These are phyloP conservation scores for Pelochelys cantorii DNA, from an alignment of 2,797 vertebrate genomes.

Conservation along the genomic window DNA sequence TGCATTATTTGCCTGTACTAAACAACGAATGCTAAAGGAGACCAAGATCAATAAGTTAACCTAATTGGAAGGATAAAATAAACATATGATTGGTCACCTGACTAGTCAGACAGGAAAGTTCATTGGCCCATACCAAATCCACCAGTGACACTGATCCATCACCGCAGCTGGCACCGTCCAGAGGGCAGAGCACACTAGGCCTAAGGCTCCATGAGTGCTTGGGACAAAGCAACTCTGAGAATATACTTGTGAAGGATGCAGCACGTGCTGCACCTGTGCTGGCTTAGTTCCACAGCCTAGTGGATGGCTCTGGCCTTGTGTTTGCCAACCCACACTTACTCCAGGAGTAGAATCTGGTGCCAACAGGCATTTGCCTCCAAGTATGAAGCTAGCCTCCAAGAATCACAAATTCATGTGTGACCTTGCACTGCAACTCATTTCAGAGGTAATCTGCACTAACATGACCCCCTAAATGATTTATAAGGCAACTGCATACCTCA, in stretches of 20 bases:
- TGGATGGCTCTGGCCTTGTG: slow-evolving; percentile 22
- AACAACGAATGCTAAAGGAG: background rate
- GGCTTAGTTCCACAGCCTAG: background rate
- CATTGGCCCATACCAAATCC: background rate
- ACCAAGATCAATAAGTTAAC: background rate
- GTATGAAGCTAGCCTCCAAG: background rate
- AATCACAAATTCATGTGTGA: background rate
- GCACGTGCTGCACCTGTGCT: background rate
- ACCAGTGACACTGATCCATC: background rate
- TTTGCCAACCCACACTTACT: background rate
- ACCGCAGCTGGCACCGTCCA: background rate
- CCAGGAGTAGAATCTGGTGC: background rate
- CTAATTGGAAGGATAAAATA: background rate
- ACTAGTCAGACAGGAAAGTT: slow-evolving; percentile 1
- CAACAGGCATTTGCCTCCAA: background rate
- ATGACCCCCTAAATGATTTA: background rate
- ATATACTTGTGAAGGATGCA: background rate
- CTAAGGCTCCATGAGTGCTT: background rate
- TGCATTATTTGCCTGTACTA: background rate
- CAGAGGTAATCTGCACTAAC: background rate
- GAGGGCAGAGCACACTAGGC: background rate
- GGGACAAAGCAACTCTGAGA: background rate
- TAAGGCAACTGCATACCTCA: background rate
- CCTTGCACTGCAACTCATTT: background rate
- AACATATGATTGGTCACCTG: background rate